Conservation (phyloP, 1,140 invertebrate genomes). For the Apocrypta bakeri region DNA sequence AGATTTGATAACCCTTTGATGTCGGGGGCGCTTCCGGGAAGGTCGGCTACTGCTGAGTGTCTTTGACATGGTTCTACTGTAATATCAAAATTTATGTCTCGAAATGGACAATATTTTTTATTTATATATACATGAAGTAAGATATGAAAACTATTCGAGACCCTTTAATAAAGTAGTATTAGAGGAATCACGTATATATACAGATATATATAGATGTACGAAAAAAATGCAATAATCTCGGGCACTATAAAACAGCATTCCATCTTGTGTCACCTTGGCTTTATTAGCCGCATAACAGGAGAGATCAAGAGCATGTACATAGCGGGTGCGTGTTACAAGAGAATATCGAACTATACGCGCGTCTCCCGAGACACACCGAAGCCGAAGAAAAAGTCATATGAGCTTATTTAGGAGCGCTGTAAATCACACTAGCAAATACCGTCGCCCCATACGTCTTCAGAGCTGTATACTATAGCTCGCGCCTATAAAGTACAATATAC, state of each 20-base stretch:
- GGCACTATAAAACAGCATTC: not conserved
- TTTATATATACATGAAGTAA: too few species aligned
- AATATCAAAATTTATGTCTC: not conserved
- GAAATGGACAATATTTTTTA: too few species aligned
- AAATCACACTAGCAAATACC: constrained; percentile 72
- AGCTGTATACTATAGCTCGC: constrained; percentile 42
- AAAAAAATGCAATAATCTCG: not conserved
- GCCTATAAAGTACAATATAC: constrained; percentile 75
- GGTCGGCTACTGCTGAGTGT: not conserved
- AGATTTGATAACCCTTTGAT: not conserved
- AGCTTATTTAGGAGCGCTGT: constrained; percentile 71
- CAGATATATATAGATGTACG: too few species aligned
- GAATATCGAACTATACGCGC: constrained; percentile 3
- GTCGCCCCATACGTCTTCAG: constrained; percentile 46
- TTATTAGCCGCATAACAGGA: too few species aligned
- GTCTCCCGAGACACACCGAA: not conserved
- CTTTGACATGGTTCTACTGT: not conserved
- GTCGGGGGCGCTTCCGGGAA: not conserved
- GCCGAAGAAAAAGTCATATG: constrained; percentile 58
- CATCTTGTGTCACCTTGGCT: not conserved
- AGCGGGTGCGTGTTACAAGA: not conserved
- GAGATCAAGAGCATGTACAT: too few species aligned
- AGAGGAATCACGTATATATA: too few species aligned
- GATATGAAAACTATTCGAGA: too few species aligned
- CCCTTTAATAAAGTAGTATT: too few species aligned